Conservation (phyloP, 2,113 vertebrate species). For the Motacilla tschutschensis region DNA sequence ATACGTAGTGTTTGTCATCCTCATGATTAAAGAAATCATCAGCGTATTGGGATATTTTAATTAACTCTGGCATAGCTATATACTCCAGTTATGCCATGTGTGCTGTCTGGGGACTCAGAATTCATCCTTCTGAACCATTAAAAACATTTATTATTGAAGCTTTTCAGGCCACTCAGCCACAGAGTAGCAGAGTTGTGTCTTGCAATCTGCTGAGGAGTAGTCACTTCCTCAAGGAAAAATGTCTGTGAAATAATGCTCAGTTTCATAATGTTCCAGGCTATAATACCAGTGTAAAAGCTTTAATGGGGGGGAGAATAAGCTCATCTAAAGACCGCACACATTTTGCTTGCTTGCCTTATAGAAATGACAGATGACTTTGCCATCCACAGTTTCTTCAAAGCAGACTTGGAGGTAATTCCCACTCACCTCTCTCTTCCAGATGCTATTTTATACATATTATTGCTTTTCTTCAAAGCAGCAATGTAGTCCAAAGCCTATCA, state of each 20-base stretch:
- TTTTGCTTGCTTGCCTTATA: neutral
- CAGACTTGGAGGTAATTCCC: neutral
- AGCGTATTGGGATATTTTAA: neutral
- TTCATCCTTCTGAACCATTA: neutral
- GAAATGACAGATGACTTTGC: neutral
- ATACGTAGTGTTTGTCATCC: neutral
- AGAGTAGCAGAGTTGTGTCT: neutral
- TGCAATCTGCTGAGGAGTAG: neutral
- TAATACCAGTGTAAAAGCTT: neutral
- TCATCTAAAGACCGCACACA: rapidly evolving
- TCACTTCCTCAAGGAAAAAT: neutral
- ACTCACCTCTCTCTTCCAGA: neutral
- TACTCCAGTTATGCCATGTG: neutral
- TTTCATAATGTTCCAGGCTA: neutral
- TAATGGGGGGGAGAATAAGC: neutral
- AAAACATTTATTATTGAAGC: neutral
- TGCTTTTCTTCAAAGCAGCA: neutral
- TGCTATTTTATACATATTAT: neutral
- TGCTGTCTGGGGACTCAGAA: neutral
- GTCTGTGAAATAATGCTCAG: neutral
- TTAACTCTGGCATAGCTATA: neutral
- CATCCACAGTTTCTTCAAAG: neutral
- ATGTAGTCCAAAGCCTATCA: neutral
- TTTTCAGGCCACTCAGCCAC: neutral
- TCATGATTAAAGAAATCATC: neutral